A percentile compares a stretch with the other conserved stretches of the same genome.
Conservation (phyloP, 2,888 invertebrate species). For the Xestia ashworthii region DNA sequence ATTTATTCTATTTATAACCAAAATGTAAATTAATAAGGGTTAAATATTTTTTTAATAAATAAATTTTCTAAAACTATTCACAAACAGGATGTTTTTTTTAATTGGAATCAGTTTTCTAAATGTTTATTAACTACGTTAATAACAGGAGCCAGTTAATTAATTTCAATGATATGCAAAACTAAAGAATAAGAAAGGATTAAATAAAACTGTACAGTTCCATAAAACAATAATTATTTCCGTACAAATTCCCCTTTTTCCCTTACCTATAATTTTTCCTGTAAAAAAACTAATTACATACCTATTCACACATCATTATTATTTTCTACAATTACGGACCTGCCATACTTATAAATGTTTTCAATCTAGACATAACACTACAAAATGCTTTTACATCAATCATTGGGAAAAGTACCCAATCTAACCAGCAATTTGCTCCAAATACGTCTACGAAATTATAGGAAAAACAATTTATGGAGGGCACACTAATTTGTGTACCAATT, state of each 20-base stretch:
- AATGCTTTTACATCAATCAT: constrained; percentile 4
- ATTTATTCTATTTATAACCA: too few species aligned
- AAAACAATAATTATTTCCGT: neutral
- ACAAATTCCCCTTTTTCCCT: too few species aligned
- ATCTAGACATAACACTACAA: neutral
- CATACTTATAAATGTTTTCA: neutral
- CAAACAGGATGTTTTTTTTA: too few species aligned
- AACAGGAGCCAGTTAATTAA: neutral
- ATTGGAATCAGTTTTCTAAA: neutral
- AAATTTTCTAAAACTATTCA: too few species aligned
- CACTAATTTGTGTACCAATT: neutral
- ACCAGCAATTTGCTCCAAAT: neutral
- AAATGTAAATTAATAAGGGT: too few species aligned
- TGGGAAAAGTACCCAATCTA: neutral
- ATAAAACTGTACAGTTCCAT: neutral
- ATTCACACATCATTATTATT: neutral
- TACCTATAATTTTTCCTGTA: neutral
- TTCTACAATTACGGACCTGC: neutral
- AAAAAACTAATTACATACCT: neutral
- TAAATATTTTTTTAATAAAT: too few species aligned
- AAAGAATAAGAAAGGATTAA: neutral
- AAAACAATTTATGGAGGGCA: neutral
- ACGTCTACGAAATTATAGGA: neutral
- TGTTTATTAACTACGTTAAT: neutral
- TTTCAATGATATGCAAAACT: neutral